These are phyloP conservation scores for Copsychus sechellarum DNA, from an alignment of 2,113 vertebrate species.

Conservation along the genomic window DNA sequence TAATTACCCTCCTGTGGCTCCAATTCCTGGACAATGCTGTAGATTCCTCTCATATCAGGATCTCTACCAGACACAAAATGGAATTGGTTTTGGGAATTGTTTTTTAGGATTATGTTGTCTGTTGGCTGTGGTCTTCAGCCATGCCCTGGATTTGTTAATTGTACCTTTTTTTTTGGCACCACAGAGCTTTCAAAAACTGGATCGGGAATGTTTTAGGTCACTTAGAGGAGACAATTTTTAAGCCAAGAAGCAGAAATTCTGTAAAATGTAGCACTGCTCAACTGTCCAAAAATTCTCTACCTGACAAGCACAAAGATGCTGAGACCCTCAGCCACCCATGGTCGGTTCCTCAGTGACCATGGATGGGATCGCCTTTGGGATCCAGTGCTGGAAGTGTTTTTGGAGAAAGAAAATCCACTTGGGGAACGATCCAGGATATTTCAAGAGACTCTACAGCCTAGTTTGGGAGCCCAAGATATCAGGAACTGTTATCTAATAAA, in stretches of 20 bases:
- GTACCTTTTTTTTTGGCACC: accelerated
- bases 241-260: not conserved
- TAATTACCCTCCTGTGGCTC: not conserved
- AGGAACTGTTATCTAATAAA: conserved; percentile 11
- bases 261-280: not conserved
- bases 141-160: accelerated
- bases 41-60: not conserved
- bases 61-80: not conserved
- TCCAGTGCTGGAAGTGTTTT: not conserved
- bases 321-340: not conserved
- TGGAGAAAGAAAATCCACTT: not conserved
- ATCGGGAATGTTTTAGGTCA: not conserved
- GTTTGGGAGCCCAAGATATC: not conserved
- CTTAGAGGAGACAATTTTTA: not conserved
- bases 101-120: not conserved
- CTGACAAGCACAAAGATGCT: not conserved
- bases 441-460: not conserved
- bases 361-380: not conserved
- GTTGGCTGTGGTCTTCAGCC: accelerated
- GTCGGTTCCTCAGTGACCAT: not conserved
- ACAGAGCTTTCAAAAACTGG: not conserved
- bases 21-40: not conserved
- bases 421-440: not conserved
- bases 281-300: not conserved
- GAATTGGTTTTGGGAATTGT: not conserved